These are phyloP conservation scores for Dyspetes luteomarginatus DNA, from an alignment of 2,888 invertebrate species.

Conservation along the genomic window DNA sequence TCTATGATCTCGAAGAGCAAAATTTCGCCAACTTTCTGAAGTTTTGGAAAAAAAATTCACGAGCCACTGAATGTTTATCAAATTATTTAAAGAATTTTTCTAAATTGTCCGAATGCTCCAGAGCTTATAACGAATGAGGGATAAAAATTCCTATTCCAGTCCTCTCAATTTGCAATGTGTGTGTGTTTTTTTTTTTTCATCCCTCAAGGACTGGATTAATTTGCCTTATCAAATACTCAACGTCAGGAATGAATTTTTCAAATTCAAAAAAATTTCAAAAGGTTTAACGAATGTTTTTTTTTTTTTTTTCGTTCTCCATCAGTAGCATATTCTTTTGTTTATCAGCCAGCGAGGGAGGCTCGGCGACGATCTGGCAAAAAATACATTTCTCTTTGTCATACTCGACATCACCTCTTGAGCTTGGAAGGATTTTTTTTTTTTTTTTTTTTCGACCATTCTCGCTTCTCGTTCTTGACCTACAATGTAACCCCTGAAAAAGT, in stretches of 20 bases:
- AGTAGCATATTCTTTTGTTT: constrained; percentile 7
- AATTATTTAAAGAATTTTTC: background rate
- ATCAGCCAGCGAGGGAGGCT: background rate
- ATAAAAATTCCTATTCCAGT: too few species aligned
- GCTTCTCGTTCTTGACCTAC: constrained; percentile 65
- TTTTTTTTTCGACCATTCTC: constrained; percentile 21
- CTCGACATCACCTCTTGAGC: constrained; percentile 43
- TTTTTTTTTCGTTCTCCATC: background rate
- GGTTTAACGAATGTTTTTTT: background rate
- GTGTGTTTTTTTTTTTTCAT: too few species aligned
- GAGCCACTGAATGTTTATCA: background rate
- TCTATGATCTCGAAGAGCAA: background rate
- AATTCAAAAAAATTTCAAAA: background rate
- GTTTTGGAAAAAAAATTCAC: background rate
- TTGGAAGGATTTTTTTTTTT: constrained; percentile 43
- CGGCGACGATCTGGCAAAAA: background rate
- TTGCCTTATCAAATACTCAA: too few species aligned
- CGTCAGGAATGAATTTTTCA: too few species aligned
- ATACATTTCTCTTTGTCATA: constrained; percentile 55
- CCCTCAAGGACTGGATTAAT: too few species aligned
- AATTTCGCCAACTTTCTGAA: background rate
- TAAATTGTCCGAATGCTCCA: too few species aligned
- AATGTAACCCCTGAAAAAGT: constrained; percentile 33
- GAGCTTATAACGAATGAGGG: background rate
- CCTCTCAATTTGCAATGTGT: background rate